Conservation (phyloP, 2,113 vertebrate genomes). For the Australoheros scitulus region DNA sequence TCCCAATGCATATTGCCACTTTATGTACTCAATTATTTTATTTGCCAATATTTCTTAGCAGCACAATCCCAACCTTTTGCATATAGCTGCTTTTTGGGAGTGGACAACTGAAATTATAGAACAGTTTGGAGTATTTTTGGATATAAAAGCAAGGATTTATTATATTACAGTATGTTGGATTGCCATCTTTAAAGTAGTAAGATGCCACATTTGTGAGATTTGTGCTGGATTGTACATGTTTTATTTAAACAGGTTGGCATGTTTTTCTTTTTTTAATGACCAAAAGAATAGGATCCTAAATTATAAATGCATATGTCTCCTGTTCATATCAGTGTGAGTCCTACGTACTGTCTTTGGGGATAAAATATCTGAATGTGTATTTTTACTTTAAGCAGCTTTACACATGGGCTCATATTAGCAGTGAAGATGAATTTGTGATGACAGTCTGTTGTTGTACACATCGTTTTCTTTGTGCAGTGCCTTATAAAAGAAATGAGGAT, state of each 20-base stretch:
- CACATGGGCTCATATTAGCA: neutral
- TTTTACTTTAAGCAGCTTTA: conserved; percentile 1
- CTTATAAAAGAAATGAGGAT: conserved; percentile 21
- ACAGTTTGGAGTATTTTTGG: neutral
- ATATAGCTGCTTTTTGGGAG: neutral
- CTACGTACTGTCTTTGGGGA: neutral
- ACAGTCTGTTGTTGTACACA: neutral
- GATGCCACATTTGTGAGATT: neutral
- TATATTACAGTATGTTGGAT: neutral
- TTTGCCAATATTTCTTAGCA: neutral
- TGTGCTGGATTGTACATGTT: neutral
- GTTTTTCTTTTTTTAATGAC: neutral
- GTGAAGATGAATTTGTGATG: neutral
- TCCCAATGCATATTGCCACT: neutral
- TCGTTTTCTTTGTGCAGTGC: neutral
- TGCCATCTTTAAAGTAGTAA: neutral
- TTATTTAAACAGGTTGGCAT: neutral
- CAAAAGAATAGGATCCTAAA: neutral
- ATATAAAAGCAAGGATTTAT: neutral
- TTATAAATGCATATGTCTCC: neutral
- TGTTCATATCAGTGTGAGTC: neutral
- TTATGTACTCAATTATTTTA: neutral
- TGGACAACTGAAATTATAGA: neutral
- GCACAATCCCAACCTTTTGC: neutral
- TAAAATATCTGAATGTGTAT: neutral